Conservation (phyloP, 2,888 invertebrate genomes). For the Theristus sp. region DNA sequence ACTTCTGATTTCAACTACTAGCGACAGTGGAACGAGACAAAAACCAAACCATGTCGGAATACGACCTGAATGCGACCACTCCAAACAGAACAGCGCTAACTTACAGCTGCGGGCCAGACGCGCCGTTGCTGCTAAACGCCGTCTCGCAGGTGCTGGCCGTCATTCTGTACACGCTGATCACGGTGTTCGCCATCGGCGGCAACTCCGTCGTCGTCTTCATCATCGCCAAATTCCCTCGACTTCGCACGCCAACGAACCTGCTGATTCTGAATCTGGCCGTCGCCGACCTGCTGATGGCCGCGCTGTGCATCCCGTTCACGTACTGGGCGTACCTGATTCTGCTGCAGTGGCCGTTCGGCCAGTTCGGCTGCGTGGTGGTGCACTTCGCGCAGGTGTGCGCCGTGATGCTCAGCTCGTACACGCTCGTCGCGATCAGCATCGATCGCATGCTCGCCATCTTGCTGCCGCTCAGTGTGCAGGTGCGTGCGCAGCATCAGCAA, state of each 20-base stretch:
- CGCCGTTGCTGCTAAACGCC: not conserved
- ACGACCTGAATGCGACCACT: no score
- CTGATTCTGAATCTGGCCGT: slow-evolving; percentile 33
- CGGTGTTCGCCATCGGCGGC: not conserved
- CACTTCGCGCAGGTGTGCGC: slow-evolving; percentile 31
- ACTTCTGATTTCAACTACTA: no score
- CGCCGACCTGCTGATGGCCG: slow-evolving; percentile 34
- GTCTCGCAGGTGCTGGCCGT: not conserved
- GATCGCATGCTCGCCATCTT: slow-evolving; percentile 27
- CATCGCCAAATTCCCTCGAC: slow-evolving; percentile 19
- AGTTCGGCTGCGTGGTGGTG: slow-evolving; percentile 31
- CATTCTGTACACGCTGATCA: not conserved
- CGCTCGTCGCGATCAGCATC: slow-evolving; percentile 33
- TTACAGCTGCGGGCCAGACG: no score
- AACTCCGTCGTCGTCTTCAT: slow-evolving; percentile 13
- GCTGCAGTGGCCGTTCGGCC: slow-evolving; percentile 35
- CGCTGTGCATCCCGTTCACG: slow-evolving; percentile 35
- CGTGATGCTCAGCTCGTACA: slow-evolving; percentile 34
- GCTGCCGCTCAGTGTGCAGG: slow-evolving; percentile 14
- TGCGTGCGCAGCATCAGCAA: no score
- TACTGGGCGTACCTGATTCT: slow-evolving; percentile 21
- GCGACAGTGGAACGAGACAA: no score
- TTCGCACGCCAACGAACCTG: slow-evolving; percentile 33
- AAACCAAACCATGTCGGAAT: no score
- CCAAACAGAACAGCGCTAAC: no score